Evolutionary conservation across 2,113 vertebrate genomes (phyloP).

Genomic region (Crotalus helleri): DNA sequence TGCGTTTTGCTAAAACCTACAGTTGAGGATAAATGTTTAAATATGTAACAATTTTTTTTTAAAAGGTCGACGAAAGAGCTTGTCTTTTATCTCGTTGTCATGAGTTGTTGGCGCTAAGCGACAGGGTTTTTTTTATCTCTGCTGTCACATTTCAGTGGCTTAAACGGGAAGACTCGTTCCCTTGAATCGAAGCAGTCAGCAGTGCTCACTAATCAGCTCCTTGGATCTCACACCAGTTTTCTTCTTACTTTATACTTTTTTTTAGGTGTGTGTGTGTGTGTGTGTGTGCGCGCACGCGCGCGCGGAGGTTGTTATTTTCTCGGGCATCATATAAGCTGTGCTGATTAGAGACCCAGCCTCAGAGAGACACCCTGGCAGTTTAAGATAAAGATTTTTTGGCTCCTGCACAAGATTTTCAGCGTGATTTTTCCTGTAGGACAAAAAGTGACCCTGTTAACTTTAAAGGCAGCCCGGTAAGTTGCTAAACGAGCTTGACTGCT

Average conservation of each 20-base stretch:
- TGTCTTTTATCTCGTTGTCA: background rate
- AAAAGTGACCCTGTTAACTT: background rate
- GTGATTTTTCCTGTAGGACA: slow-evolving; percentile 14
- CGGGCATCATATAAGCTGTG: background rate
- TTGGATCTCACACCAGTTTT: slow-evolving; percentile 11
- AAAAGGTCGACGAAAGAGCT: background rate
- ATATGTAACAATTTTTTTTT: background rate
- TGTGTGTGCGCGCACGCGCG: background rate
- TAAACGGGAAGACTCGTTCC: background rate
- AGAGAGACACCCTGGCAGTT: background rate
- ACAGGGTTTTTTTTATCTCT: background rate
- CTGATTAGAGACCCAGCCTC: background rate
- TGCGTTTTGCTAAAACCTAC: background rate
- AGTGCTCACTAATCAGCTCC: background rate
- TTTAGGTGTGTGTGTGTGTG: no score
- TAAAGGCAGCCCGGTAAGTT: background rate
- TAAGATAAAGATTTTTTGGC: slow-evolving; percentile 28
- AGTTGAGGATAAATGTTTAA: background rate
- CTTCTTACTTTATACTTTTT: background rate
- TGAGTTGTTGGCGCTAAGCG: background rate
- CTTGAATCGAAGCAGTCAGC: background rate
- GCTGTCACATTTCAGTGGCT: background rate
- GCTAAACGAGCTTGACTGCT: background rate
- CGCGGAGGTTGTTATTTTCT: background rate
- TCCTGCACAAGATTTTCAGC: slow-evolving; percentile 5